Conservation (phyloP, 1,140 invertebrate species). For the Aphelinus atriplicis region DNA sequence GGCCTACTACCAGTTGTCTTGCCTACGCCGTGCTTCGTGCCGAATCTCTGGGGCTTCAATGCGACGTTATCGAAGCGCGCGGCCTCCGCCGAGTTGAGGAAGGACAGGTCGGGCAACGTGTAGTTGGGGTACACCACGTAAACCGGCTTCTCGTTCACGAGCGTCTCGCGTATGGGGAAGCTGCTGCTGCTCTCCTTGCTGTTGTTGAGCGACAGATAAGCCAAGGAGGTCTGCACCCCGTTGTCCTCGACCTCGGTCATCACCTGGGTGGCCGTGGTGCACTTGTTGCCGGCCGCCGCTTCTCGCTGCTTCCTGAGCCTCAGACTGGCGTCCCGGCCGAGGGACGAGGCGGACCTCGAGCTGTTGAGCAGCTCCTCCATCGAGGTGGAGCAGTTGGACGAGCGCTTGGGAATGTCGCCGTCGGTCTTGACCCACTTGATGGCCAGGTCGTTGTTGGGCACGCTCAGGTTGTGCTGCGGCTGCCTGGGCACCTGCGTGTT, state of each 20-base stretch:
- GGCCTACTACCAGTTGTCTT: conserved; percentile 73
- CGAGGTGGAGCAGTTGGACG: conserved; percentile 30
- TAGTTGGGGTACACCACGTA: conserved; percentile 94
- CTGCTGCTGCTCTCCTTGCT: background rate
- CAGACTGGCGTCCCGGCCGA: background rate
- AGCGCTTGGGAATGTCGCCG: conserved; percentile 20
- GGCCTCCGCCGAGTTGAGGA: conserved; percentile 74
- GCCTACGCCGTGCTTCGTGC: conserved; percentile 52
- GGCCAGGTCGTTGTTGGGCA: conserved; percentile 57
- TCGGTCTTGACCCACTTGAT: conserved; percentile 63
- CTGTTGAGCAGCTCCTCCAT: conserved; percentile 32
- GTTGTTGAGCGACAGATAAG: conserved; percentile 45
- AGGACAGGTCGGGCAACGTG: conserved; percentile 87
- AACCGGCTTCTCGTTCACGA: conserved; percentile 75
- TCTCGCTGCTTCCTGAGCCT: background rate
- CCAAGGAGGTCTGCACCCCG: conserved; percentile 61
- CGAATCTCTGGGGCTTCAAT: conserved; percentile 66
- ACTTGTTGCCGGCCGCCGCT: background rate
- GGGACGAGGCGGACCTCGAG: conserved; percentile 1
- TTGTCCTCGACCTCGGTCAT: conserved; percentile 60
- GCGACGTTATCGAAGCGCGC: conserved; percentile 72
- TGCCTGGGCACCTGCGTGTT: conserved; percentile 58
- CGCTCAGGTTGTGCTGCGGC: conserved; percentile 25
- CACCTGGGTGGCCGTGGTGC: conserved; percentile 44
- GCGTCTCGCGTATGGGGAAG: conserved; percentile 49